A percentile compares a stretch with the other conserved stretches of the same genome.
phyloP scores from a whole-genome alignment of 2,113 vertebrate genomes.

The Alectura lathami region DNA sequence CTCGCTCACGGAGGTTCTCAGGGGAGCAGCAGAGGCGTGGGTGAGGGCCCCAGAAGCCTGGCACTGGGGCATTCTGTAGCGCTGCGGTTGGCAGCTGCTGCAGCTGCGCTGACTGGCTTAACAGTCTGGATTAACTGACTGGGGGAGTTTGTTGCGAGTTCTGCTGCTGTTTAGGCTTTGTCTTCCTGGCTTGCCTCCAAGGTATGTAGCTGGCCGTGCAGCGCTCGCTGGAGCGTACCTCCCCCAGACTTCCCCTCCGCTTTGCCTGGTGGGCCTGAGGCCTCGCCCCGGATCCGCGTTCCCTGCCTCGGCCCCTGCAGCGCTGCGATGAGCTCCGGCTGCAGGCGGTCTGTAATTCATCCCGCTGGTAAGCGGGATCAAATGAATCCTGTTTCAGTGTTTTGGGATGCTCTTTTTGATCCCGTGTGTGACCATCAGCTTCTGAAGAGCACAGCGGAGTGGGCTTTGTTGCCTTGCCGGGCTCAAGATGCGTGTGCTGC shows the following conservation, averaged over 20 bases:
- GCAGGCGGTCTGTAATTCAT: not conserved
- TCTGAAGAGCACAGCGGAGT: not conserved
- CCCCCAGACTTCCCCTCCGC: not conserved
- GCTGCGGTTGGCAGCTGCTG: not conserved
- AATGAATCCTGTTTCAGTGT: not conserved
- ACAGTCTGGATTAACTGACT: too few species aligned
- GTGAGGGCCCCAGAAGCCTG: not conserved
- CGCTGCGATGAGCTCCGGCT: not conserved
- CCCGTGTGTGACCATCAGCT: not conserved
- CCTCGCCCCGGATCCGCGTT: not conserved
- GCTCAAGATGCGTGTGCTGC: rapidly evolving
- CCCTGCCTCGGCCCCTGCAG: not conserved
- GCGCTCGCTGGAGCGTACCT: not conserved
- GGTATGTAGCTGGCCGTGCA: not conserved
- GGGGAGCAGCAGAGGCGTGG: not conserved
- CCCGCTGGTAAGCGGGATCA: not conserved
- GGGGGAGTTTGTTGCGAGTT: not conserved
- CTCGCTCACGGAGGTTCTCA: not conserved
- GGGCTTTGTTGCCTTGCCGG: not conserved
- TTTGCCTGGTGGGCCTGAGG: not conserved
- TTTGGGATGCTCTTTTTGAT: not conserved
- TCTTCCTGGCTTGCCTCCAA: not conserved
- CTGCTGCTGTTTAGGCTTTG: not conserved
- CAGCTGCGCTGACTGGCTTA: too few species aligned
- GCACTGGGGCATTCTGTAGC: not conserved